phyloP scores from a whole-genome alignment of 2,797 vertebrate species.

The Triplophysa yarkandensis region DNA sequence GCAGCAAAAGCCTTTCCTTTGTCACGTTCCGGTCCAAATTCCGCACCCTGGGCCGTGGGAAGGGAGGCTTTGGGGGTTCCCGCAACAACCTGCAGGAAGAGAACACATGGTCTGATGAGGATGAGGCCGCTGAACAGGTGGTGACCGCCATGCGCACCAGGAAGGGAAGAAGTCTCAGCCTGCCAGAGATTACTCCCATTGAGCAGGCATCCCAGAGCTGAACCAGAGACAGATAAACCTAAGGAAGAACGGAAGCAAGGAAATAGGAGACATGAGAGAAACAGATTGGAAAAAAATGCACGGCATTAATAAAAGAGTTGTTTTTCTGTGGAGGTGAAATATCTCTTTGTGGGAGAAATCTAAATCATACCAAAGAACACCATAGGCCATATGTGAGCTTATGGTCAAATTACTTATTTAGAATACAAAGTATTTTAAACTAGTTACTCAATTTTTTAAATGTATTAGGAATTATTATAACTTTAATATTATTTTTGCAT shows the following conservation, averaged over 20 bases:
- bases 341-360: constrained; percentile 3
- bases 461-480: too few species aligned
- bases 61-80: constrained; percentile 65
- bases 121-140: constrained; percentile 64
- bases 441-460: too few species aligned
- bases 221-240: constrained; percentile 36
- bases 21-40: constrained; percentile 75
- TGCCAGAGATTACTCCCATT: constrained; percentile 78
- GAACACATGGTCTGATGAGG: constrained; percentile 73
- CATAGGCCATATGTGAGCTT: constrained; percentile 31
- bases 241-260: constrained; percentile 4
- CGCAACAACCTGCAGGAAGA: constrained; percentile 76
- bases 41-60: constrained; percentile 66
- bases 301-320: background rate
- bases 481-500: too few species aligned
- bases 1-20: constrained; percentile 81
- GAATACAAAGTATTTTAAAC: too few species aligned
- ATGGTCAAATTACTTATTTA: constrained; percentile 3
- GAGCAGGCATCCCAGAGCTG: constrained; percentile 72
- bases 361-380: constrained; percentile 39
- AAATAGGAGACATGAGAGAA: background rate
- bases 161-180: constrained; percentile 78
- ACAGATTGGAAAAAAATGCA: background rate
- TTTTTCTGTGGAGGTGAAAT: background rate
- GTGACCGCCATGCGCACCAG: constrained; percentile 62